Percentiles rank a stretch among this genome's conserved stretches.
Conservation (phyloP, 2,113 vertebrate genomes). For the Collichthys lucidus region DNA sequence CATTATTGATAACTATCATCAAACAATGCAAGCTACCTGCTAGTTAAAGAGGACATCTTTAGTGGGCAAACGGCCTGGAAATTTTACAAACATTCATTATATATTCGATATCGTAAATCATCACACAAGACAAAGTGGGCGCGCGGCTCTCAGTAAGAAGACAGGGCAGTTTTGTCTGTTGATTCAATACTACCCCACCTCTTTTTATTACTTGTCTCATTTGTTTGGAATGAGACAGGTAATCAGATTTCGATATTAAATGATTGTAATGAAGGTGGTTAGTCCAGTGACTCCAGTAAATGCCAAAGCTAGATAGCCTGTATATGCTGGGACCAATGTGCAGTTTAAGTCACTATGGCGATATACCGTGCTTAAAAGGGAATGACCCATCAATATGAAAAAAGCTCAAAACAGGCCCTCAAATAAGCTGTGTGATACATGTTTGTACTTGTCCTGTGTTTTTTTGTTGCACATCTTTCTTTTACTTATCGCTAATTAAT, state of each 20-base stretch:
- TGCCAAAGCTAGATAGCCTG: background rate
- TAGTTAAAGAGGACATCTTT: constrained; percentile 44
- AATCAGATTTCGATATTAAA: constrained; percentile 43
- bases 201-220: constrained; percentile 33
- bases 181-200: background rate
- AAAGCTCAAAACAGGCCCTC: background rate
- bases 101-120: constrained; percentile 61
- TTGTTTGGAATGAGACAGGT: constrained; percentile 39
- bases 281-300: background rate
- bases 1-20: constrained; percentile 68
- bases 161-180: background rate
- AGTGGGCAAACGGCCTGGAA: constrained; percentile 49
- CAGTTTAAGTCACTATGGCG: background rate
- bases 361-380: background rate
- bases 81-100: constrained; percentile 60
- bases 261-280: constrained; percentile 24
- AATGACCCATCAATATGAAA: background rate
- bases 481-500: background rate
- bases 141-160: constrained; percentile 24
- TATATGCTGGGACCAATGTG: background rate
- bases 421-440: background rate
- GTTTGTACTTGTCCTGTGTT: background rate
- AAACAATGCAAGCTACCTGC: constrained; percentile 44
- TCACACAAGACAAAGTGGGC: constrained; percentile 21
- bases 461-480: background rate